A percentile compares a stretch with the other conserved stretches of the same genome.
These are phyloP conservation scores for Chaunax sp. DNA, from an alignment of 2,797 vertebrate genomes.

Conservation along the genomic window DNA sequence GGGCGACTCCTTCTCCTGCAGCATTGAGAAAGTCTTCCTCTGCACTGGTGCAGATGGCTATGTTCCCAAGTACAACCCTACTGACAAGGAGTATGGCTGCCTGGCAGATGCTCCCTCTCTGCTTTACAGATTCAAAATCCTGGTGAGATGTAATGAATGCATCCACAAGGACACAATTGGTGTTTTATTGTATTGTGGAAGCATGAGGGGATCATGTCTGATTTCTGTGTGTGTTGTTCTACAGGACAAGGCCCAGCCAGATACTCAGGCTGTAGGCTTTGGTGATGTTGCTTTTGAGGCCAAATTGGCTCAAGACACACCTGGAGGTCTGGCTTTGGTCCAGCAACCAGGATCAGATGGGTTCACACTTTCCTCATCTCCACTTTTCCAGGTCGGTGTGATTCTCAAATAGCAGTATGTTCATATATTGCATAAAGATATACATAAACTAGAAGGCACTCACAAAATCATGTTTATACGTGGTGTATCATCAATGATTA, in stretches of 20 bases:
- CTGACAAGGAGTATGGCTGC: conserved; percentile 83
- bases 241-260: conserved; percentile 89
- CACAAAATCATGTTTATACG: no score
- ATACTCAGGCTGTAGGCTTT: conserved; percentile 83
- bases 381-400: conserved; percentile 84
- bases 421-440: background rate
- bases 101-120: conserved; percentile 84
- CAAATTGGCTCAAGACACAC: conserved; percentile 78
- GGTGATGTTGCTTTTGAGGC: conserved; percentile 83
- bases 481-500: no score
- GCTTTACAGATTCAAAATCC: conserved; percentile 85
- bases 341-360: conserved; percentile 84
- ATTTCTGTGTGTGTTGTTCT: conserved; percentile 44
- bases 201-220: background rate
- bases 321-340: conserved; percentile 78
- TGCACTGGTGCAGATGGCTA: conserved; percentile 86
- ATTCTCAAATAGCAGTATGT: background rate
- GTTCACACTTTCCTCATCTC: conserved; percentile 84
- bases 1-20: conserved; percentile 86
- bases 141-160: conserved; percentile 73
- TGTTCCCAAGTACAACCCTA: conserved; percentile 87
- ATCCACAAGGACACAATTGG: background rate
- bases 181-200: background rate
- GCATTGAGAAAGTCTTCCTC: conserved; percentile 87
- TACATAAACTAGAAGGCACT: background rate